Conservation (phyloP, 2,888 invertebrate genomes). For the Torymus auratus region DNA sequence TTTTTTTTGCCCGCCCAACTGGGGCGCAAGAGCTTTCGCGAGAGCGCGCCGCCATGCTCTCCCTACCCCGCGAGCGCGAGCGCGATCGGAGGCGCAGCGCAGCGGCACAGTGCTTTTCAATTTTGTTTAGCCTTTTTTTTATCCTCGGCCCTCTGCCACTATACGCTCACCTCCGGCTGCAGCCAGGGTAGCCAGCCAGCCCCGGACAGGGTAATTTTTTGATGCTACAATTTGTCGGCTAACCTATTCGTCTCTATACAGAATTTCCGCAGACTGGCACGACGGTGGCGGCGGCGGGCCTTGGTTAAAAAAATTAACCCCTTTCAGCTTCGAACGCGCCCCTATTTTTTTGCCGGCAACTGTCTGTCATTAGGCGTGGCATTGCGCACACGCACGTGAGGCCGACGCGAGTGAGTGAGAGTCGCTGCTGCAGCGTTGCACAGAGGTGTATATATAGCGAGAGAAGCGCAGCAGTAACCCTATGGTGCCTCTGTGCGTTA, state of each 20-base stretch:
- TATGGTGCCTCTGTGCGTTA: constrained; percentile 56
- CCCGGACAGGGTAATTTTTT: constrained; percentile 53
- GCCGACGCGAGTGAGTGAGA: constrained; percentile 43
- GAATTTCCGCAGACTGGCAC: constrained; percentile 34
- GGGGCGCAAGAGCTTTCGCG: constrained; percentile 24
- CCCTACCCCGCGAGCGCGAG: not conserved
- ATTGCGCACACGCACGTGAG: constrained; percentile 54
- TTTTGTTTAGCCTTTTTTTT: constrained; percentile 53
- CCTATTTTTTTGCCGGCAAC: constrained; percentile 66
- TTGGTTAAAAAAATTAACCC: constrained; percentile 57
- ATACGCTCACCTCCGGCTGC: not conserved
- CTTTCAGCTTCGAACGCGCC: constrained; percentile 48
- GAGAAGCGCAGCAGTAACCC: constrained; percentile 38
- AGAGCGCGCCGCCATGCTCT: not conserved
- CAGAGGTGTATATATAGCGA: too few relatives aligned
- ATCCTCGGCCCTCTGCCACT: not conserved
- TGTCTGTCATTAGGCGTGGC: constrained; percentile 76
- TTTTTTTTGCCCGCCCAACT: constrained; percentile 4
- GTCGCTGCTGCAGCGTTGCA: too few relatives aligned
- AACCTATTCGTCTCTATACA: constrained; percentile 57
- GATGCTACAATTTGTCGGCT: constrained; percentile 58
- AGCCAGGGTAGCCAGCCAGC: not conserved
- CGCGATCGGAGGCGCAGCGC: constrained; percentile 5
- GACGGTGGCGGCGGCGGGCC: constrained; percentile 2
- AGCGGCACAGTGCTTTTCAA: constrained; percentile 54